These are phyloP conservation scores for Brachynemurus nebulosus DNA, from an alignment of 2,888 invertebrate species.

Conservation along the genomic window DNA sequence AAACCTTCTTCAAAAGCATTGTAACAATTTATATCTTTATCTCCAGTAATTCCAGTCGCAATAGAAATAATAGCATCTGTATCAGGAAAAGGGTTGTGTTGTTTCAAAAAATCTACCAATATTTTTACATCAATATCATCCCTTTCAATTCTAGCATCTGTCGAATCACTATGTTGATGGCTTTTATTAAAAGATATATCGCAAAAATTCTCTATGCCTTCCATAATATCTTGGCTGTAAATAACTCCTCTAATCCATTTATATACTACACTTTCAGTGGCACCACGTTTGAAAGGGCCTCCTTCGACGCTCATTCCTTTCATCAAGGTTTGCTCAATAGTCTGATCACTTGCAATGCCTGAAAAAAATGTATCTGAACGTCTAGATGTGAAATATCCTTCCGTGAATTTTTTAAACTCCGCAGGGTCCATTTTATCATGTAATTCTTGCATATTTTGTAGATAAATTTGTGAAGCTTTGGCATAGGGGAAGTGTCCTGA, in stretches of 20 bases:
- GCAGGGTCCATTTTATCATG: conserved; percentile 11
- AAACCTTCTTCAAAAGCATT: conserved; percentile 12
- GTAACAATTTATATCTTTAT: conserved; percentile 14
- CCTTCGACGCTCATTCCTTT: not conserved
- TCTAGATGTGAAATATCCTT: conserved; percentile 14
- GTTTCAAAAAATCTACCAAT: conserved; percentile 11
- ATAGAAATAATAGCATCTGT: conserved; percentile 13
- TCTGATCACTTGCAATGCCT: not conserved
- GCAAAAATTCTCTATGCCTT: conserved; percentile 10
- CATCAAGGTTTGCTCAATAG: not conserved
- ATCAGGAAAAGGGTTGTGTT: conserved; percentile 15
- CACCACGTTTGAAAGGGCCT: not conserved
- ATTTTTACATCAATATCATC: conserved; percentile 10
- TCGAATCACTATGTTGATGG: conserved; percentile 11
- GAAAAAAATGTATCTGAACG: conserved; percentile 13
- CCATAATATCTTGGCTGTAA: not conserved
- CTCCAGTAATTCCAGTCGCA: conserved; percentile 15
- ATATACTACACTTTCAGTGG: not conserved
- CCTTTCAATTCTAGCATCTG: conserved; percentile 9
- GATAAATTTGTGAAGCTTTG: conserved; percentile 17
- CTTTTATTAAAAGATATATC: conserved; percentile 6
- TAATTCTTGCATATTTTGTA: conserved; percentile 16
- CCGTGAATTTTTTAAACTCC: conserved; percentile 14
- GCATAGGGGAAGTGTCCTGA: conserved; percentile 18
- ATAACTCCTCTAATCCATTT: not conserved